Conservation (phyloP, 2,888 invertebrate species). For the Unio pictorum region DNA sequence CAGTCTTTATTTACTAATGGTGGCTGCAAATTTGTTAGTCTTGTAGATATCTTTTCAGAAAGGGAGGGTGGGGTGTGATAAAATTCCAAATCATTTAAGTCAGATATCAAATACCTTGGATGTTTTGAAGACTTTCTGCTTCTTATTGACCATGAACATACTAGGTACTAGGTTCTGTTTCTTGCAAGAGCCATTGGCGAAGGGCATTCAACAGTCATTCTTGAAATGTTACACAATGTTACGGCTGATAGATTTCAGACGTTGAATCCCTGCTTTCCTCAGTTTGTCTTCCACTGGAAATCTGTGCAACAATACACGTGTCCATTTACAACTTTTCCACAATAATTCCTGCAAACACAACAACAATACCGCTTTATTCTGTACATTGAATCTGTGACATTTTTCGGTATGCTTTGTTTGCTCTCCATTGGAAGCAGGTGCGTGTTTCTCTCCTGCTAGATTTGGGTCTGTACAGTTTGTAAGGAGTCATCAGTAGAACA, state of each 20-base stretch:
- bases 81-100: too few species aligned
- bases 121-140: background rate
- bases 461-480: too few species aligned
- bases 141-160: background rate
- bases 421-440: background rate
- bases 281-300: slow-evolving; percentile 3
- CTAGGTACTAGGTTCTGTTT: background rate
- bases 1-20: too few species aligned
- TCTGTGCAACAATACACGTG: background rate
- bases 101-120: background rate
- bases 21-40: too few species aligned
- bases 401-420: background rate
- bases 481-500: too few species aligned
- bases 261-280: background rate
- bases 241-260: background rate
- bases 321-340: slow-evolving; percentile 6
- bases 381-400: background rate
- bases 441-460: background rate
- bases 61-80: too few species aligned
- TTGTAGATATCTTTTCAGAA: too few species aligned
- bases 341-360: background rate
- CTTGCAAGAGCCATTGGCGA: background rate
- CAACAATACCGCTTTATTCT: background rate
- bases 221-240: background rate
- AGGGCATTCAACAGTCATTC: background rate